Percentiles rank a stretch among this genome's conserved stretches.
Evolutionary conservation across 2,888 invertebrate genomes (phyloP).

Genomic region (Sepioteuthis lessoniana): DNA sequence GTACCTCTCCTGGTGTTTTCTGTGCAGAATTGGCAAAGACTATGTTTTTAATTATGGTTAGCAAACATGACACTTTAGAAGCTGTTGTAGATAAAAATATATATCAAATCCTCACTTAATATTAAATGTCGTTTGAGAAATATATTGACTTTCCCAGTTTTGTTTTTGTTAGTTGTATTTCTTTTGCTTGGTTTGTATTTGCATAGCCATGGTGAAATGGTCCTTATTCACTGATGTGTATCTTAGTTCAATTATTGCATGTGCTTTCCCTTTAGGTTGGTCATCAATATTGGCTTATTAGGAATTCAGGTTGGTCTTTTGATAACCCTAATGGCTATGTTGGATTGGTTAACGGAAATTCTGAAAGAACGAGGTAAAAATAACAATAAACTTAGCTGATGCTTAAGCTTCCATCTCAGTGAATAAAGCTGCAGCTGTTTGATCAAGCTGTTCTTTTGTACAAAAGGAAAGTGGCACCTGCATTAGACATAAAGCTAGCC

Average conservation of each 20-base stretch:
- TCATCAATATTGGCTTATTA: not conserved
- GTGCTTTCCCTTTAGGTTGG: not conserved
- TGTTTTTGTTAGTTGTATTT: not conserved
- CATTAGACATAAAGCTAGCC: not conserved
- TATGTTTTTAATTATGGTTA: not conserved
- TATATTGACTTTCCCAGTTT: not conserved
- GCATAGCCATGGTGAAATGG: not conserved
- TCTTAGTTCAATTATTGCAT: not conserved
- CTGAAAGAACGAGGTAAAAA: not conserved
- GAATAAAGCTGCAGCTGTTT: not conserved
- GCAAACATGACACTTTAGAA: not conserved
- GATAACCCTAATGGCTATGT: not conserved
- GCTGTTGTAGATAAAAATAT: not conserved
- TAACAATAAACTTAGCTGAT: not conserved
- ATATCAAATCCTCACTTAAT: not conserved
- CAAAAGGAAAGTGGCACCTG: not conserved
- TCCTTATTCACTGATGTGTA: not conserved
- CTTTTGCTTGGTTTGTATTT: not conserved
- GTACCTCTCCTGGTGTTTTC: not conserved
- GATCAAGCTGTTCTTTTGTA: not conserved
- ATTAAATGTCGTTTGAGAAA: not conserved
- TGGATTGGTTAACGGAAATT: not conserved
- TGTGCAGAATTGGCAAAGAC: not conserved
- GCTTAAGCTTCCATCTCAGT: not conserved
- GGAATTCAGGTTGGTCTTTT: conserved; percentile 34